These are phyloP conservation scores for Aphelenchoides fujianensis DNA, from an alignment of 1,140 invertebrate genomes.

Conservation along the genomic window DNA sequence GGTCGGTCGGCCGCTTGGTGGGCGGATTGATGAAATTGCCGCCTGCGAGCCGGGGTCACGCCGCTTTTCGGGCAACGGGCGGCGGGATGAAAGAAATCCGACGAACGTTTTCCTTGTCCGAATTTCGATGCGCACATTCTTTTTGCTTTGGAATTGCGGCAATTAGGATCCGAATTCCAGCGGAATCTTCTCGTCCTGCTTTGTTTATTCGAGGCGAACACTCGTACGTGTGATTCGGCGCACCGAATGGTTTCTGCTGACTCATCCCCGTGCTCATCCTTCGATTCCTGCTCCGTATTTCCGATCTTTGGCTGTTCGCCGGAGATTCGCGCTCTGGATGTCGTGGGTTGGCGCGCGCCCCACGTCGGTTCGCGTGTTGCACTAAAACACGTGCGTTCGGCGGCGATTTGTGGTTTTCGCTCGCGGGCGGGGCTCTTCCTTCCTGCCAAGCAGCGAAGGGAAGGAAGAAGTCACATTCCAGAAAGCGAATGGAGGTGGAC, in stretches of 20 bases:
- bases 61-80: neutral
- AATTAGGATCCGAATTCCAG: neutral
- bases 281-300: too few relatives aligned
- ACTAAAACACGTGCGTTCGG: neutral
- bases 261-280: neutral
- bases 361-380: too few relatives aligned
- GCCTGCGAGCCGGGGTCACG: neutral
- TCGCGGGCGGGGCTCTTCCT: neutral
- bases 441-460: neutral
- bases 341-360: too few relatives aligned
- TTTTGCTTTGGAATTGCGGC: neutral
- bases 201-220: neutral
- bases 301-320: too few relatives aligned
- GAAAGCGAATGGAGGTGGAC: too few relatives aligned
- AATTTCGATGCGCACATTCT: conserved; percentile 1
- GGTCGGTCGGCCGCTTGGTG: too few relatives aligned
- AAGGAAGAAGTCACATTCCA: too few relatives aligned
- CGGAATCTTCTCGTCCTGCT: too few relatives aligned
- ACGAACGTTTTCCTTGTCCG: neutral
- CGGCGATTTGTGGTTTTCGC: neutral
- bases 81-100: neutral
- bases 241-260: neutral
- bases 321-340: too few relatives aligned
- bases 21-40: neutral
- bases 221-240: neutral